Evolutionary conservation across 92 coral and sea anemone genomes (phyloP), one percentile per base, ranked within the genome.

Genomic region (Porites evermanni): DNA sequence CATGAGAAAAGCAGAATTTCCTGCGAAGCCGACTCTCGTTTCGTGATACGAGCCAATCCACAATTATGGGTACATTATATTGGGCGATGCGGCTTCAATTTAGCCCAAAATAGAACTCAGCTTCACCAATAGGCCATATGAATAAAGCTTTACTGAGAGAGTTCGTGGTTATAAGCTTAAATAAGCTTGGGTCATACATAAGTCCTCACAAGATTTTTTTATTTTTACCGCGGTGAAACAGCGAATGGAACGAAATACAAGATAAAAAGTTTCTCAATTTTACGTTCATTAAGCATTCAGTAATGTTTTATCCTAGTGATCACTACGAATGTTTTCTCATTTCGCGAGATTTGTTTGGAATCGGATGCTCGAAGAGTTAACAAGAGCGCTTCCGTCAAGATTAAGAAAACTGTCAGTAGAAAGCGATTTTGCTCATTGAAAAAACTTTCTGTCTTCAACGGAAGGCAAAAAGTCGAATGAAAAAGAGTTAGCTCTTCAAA

Each of bases 21-120:
- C 77, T 68, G 51, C 32, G 47, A 44, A 14, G 63, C 67, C 24
- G 67, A n/a, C 65, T 7, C 13, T 18, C 78, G 2, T 69, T 58
- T 70, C 77, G 76, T 81, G 85, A 81, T 81, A 0, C 20, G 12
- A 24, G 75, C 76, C 51, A 23, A n/a, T 56, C 50, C 77, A 24
- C 77, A 70, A 2, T 54, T 19, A 12, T 21, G 58, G 32, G 4
- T 18, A 21, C 18, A 65, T 18, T 24, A 81, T 71, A 81, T 59
- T 81, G 77, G 44, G 56, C 60, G 17, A 26, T 56, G 77, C 78
- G 56, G 75, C 63, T 24, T 26, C 14, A 16, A 53, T 23, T 13
- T 67, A 14, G 59, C 38, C 59, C 8, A 52, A 79, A 52, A 74
- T 47, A 47, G 54, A 47, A 51, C 12, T 2, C 61, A 56, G 61